Conservation (phyloP, 2,113 vertebrate genomes). For the Stictonetta naevosa region DNA sequence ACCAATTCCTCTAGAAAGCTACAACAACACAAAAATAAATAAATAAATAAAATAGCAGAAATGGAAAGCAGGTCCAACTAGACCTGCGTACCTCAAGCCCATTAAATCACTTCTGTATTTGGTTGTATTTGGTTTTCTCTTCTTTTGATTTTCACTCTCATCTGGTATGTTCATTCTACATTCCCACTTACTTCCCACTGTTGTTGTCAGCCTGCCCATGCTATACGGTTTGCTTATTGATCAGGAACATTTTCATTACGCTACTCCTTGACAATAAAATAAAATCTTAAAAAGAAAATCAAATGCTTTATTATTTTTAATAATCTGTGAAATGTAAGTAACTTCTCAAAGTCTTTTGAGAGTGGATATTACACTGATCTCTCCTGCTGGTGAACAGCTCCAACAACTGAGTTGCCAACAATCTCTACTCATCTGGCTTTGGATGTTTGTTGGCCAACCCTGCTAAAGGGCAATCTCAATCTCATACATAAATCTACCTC, state of each 20-base stretch:
- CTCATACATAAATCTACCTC: background rate
- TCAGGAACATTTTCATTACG: background rate
- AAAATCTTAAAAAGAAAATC: background rate
- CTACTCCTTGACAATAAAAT: background rate
- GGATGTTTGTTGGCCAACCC: background rate
- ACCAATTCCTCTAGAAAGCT: background rate
- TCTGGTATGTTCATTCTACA: background rate
- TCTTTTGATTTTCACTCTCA: background rate
- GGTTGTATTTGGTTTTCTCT: background rate
- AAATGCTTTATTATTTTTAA: background rate
- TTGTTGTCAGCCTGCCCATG: background rate
- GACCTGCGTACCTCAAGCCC: background rate
- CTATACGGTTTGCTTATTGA: background rate
- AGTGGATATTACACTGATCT: background rate
- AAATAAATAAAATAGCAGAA: background rate
- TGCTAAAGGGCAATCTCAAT: background rate
- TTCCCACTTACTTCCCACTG: background rate
- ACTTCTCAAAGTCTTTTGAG: background rate
- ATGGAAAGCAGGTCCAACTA: background rate
- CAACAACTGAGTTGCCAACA: background rate
- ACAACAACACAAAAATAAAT: background rate
- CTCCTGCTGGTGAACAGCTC: background rate
- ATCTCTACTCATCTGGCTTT: background rate
- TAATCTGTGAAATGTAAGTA: background rate
- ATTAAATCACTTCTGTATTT: background rate